phyloP scores from a whole-genome alignment of 2,888 invertebrate genomes.

The Mythimna vitellina region DNA sequence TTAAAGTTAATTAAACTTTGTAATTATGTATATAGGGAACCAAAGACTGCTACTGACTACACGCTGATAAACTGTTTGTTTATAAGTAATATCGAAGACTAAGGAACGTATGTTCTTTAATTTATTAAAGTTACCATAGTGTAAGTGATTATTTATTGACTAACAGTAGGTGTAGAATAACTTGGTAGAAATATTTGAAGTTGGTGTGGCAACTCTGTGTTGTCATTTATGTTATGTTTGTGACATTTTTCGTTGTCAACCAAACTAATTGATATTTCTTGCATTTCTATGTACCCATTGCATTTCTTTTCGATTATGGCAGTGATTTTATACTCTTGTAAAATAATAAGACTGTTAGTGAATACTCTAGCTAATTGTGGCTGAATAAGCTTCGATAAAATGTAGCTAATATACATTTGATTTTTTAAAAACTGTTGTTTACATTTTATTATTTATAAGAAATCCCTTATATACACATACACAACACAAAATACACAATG shows the following conservation, averaged over 20 bases:
- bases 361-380: constrained; percentile 88
- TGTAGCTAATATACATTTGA: constrained; percentile 82
- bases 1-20: constrained; percentile 66
- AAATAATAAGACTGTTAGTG: constrained; percentile 90
- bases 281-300: constrained; percentile 84
- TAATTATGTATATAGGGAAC: constrained; percentile 84
- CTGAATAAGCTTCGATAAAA: constrained; percentile 77
- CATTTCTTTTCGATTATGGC: constrained; percentile 83
- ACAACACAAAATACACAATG: constrained; percentile 2
- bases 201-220: constrained; percentile 59
- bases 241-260: constrained; percentile 67
- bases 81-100: constrained; percentile 76
- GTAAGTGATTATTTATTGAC: constrained; percentile 88
- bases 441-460: constrained; percentile 63
- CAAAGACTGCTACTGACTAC: constrained; percentile 87
- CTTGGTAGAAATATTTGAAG: constrained; percentile 70
- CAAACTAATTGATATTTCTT: constrained; percentile 61
- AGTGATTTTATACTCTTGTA: constrained; percentile 88
- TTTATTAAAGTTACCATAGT: constrained; percentile 89
- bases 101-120: constrained; percentile 78
- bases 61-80: constrained; percentile 69
- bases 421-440: constrained; percentile 62
- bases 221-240: constrained; percentile 62
- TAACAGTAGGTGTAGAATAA: constrained; percentile 80
- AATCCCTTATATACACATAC: constrained; percentile 9